Conservation (phyloP, 2,113 vertebrate species). For the Neolamprologus falcicula region DNA sequence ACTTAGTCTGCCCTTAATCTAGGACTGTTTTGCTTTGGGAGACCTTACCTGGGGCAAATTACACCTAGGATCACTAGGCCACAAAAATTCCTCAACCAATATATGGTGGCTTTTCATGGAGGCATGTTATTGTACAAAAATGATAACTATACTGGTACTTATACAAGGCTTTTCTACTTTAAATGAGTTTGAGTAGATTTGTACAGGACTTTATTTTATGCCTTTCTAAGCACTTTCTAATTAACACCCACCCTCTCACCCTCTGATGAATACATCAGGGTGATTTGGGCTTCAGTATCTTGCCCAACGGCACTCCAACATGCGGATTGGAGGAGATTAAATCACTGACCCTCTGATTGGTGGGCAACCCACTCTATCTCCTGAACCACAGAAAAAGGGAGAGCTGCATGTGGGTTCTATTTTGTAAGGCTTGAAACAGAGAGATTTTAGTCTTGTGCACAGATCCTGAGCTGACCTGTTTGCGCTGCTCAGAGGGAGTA, state of each 20-base stretch:
- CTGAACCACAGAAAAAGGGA: background rate
- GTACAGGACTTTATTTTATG: background rate
- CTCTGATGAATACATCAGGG: background rate
- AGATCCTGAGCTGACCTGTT: background rate
- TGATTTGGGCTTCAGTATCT: background rate
- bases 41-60: background rate
- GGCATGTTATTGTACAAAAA: background rate
- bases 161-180: background rate
- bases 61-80: background rate
- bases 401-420: background rate
- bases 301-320: background rate
- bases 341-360: background rate
- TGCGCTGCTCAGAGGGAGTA: background rate
- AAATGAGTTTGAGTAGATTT: background rate
- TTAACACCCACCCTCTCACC: background rate
- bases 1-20: background rate
- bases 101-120: background rate
- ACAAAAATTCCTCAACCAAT: background rate
- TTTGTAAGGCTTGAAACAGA: background rate
- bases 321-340: background rate
- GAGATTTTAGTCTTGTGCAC: background rate
- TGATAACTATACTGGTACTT: background rate
- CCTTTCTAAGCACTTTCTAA: background rate
- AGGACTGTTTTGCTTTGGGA: background rate
- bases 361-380: background rate